A percentile compares a stretch with the other conserved stretches of the same genome.
These are phyloP conservation scores for Macrosteles quadrilineatus DNA, from an alignment of 1,140 invertebrate genomes.

Conservation along the genomic window DNA sequence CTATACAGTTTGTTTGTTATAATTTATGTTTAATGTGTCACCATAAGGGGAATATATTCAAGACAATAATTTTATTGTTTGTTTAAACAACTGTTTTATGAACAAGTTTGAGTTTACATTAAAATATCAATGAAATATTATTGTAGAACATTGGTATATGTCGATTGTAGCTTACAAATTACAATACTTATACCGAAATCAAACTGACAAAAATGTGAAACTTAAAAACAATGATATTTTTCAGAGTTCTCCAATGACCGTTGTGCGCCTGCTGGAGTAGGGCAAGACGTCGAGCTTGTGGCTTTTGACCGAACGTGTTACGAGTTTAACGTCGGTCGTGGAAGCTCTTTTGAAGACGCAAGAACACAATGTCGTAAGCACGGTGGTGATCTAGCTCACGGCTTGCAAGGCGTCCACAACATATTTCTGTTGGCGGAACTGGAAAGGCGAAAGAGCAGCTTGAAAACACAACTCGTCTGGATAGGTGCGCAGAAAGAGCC, in stretches of 20 bases:
- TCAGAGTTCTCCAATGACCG: constrained; percentile 80
- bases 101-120: no score
- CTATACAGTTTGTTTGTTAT: no score
- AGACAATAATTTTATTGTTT: no score
- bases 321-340: constrained; percentile 79
- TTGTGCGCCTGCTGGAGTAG: constrained; percentile 66
- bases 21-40: no score
- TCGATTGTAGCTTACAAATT: no score
- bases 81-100: no score
- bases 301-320: constrained; percentile 86
- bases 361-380: constrained; percentile 66
- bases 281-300: constrained; percentile 71
- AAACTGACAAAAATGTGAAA: no score
- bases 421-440: constrained; percentile 77
- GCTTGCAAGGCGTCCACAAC: constrained; percentile 53
- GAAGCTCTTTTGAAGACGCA: constrained; percentile 78
- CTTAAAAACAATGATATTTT: no score
- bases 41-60: no score
- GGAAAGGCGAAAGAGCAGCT: constrained; percentile 71
- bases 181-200: no score
- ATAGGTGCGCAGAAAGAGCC: constrained; percentile 88
- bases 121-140: no score
- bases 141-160: no score
- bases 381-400: constrained; percentile 80
- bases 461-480: constrained; percentile 88